Base-by-base conservation (phyloP, 2,888 invertebrate species). In the Brenthis daphne region DNA sequence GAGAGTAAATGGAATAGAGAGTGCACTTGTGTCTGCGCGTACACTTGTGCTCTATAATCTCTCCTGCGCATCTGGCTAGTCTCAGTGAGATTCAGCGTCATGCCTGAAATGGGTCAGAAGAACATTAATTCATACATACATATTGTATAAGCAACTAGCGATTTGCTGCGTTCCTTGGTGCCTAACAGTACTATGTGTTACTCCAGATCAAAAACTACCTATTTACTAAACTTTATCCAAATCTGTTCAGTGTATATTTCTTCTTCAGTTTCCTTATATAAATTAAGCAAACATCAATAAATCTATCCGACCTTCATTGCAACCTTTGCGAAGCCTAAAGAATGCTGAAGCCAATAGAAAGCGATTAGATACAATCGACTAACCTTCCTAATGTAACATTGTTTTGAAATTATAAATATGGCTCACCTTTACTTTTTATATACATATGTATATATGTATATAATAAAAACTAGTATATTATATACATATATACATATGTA, bases 261-360 rank as follows among this genome's bases (percentile, higher is more conserved):
- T n/a, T 50, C n/a, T 12, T 8, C 2, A 60, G 33, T 50, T 50
- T n/a, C 4, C 5, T 24, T 60, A 50, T 60, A 33, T 29, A 58
- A 54, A 29, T 48, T 54, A 37, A 43, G 16, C 58, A 55, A 50
- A 61, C 37, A 51, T 50, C 43, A 43, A 51, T 51, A 64, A 71
- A 71, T 66, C 64, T 51, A 67, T 29, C 55, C 64, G 69, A 63
- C 73, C 73, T 73, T 73, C 69, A 24, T 33, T 47, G 37, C 48
- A 72, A 72, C 67, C 69, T 70, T 74, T 66, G 24, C 11, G 77
- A 77, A 77, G 76, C 75, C 74, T 56, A 43, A 68, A 47, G 69
- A 77, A 68, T 76, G 73, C 60, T n/a, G 77, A 77, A 77, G 74
- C 77, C 75, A 57, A 65, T 54, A 60, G 60, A 64, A 69, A 51